Conservation (phyloP, 2,797 vertebrate genomes). For the Cottoperca gobio region DNA sequence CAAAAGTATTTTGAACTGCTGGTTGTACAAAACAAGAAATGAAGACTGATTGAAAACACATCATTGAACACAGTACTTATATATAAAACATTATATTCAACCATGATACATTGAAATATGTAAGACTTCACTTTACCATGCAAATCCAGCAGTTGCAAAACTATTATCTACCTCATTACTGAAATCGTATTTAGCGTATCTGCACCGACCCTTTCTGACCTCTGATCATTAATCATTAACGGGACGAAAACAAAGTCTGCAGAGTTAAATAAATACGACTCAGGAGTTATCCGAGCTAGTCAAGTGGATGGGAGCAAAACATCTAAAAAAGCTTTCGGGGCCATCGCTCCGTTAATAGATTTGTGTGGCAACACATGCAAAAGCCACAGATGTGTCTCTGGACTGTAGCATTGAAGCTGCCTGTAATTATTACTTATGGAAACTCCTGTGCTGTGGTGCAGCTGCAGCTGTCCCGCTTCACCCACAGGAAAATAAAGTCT, state of each 20-base stretch:
- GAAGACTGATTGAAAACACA: neutral
- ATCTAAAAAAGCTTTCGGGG: neutral
- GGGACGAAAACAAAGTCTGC: slow-evolving; percentile 3
- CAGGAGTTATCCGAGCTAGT: neutral
- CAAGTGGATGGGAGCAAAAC: neutral
- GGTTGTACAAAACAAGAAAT: neutral
- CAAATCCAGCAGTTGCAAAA: neutral
- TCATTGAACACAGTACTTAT: neutral
- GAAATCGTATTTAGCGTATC: neutral
- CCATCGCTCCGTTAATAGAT: neutral
- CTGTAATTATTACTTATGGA: neutral
- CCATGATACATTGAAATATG: neutral
- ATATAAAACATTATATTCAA: neutral
- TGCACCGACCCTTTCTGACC: neutral
- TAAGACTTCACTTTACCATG: neutral
- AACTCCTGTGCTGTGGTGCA: neutral
- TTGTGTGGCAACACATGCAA: neutral
- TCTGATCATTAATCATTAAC: slow-evolving; percentile 19
- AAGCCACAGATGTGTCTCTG: neutral
- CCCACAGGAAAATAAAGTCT: neutral
- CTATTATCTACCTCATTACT: neutral
- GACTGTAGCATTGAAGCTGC: neutral
- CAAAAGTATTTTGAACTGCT: neutral
- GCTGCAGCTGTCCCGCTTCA: neutral
- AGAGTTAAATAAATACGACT: neutral